Conservation (phyloP, 2,797 vertebrate species). For the Nasua narica region DNA sequence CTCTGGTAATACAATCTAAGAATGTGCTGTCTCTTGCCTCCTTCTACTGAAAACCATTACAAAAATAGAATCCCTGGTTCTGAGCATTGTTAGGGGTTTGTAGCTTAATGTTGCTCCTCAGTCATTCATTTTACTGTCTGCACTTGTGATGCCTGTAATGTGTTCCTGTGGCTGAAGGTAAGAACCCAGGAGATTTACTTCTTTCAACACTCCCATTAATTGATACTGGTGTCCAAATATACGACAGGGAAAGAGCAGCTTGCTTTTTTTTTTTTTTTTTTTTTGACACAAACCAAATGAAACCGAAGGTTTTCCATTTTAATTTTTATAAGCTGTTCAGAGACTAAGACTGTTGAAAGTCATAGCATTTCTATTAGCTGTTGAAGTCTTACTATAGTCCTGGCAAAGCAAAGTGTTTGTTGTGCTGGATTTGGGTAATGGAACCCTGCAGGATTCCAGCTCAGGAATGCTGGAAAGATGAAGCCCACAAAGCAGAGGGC, state of each 20-base stretch:
- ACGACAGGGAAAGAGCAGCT: neutral
- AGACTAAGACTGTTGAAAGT: constrained; percentile 15
- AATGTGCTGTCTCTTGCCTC: neutral
- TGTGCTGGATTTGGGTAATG: constrained; percentile 52
- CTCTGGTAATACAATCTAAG: neutral
- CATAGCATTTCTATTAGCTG: constrained; percentile 43
- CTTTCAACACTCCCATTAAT: neutral
- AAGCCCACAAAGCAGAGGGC: neutral
- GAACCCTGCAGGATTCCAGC: neutral
- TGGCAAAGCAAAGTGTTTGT: constrained; percentile 24
- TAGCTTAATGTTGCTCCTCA: neutral
- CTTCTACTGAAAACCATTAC: neutral
- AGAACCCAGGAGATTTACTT: constrained; percentile 14
- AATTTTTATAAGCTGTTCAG: constrained; percentile 27
- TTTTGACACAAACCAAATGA: neutral
- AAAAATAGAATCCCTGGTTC: neutral
- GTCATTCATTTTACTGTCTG: neutral
- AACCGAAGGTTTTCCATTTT: constrained; percentile 33
- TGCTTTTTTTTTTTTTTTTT: neutral
- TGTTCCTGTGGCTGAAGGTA: constrained; percentile 19
- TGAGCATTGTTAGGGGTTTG: neutral
- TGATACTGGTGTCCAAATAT: constrained; percentile 34
- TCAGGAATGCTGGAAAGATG: constrained; percentile 27
- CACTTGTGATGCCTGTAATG: neutral
- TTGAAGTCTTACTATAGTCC: constrained; percentile 22